phyloP scores from a whole-genome alignment of 1,140 invertebrate genomes.

The Papilio glaucus region DNA sequence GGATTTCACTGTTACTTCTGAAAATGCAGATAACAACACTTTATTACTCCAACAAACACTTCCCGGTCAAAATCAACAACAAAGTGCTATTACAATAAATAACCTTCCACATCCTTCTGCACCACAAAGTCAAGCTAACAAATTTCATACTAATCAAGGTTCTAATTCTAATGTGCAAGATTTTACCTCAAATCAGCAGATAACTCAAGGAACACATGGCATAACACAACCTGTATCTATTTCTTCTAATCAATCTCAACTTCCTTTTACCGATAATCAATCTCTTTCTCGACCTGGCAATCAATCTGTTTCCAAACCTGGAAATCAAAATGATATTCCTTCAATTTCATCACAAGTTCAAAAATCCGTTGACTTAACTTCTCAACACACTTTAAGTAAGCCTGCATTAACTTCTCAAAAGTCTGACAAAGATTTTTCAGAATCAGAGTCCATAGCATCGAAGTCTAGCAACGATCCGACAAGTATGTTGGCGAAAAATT shows the following conservation, averaged over 20 bases:
- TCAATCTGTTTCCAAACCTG: conserved; percentile 45
- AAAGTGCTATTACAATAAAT: conserved; percentile 45
- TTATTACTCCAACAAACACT: conserved; percentile 41
- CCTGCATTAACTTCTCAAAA: conserved; percentile 58
- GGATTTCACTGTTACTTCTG: conserved; percentile 47
- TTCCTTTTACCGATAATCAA: conserved; percentile 50
- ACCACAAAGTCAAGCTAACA: conserved; percentile 57
- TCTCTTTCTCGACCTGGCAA: conserved; percentile 52
- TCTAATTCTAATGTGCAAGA: conserved; percentile 49
- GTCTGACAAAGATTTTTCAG: conserved; percentile 68
- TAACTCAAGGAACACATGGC: conserved; percentile 47
- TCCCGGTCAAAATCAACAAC: conserved; percentile 47
- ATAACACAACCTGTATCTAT: conserved; percentile 53
- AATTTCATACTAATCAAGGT: conserved; percentile 53
- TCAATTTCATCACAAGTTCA: conserved; percentile 50
- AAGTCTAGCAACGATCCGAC: conserved; percentile 67
- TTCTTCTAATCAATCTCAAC: conserved; percentile 57
- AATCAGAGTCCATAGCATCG: conserved; percentile 69
- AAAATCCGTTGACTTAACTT: conserved; percentile 54
- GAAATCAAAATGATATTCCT: conserved; percentile 50
- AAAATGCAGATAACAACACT: conserved; percentile 49
- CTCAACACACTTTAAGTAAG: conserved; percentile 52
- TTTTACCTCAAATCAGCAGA: conserved; percentile 54
- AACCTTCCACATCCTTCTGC: conserved; percentile 44
- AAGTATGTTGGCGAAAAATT: conserved; percentile 49